Base-by-base conservation (phyloP, 2,113 vertebrate species). In the Carettochelys insculpta region DNA sequence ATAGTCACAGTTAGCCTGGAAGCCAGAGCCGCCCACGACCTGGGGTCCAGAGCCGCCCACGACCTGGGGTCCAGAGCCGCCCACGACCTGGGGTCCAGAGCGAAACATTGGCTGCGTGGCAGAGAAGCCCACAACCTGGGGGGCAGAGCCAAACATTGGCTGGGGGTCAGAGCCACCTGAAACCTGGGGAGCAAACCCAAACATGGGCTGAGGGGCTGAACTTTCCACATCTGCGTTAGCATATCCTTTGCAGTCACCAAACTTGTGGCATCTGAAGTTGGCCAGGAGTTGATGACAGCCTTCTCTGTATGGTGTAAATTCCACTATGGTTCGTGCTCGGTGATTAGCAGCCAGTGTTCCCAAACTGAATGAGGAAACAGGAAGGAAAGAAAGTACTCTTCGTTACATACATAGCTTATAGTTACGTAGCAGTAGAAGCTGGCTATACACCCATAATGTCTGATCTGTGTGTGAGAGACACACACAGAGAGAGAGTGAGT, bases 211-310 rank as follows among this genome's bases (percentile, higher is more conserved):
- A 25, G 56, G 52, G 24, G 11, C 10, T 58, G 52, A 50, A 43
- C n/a, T 77, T 6, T 45, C 54, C 31, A 96, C 92, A 89, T 94
- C 88, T 0, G 91, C 85, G 82, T 91, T 96, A 48, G 86, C 17
- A 1, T 90, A 96, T 54, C 93, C 94, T 61, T 92, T 97, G 82
- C 94, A 96, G n/a, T 96, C 96, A 47, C 95, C 90, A 90, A 97
- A 96, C 88, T 86, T 97, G 56, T 96, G 97, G 52, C 93, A 95
- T 61, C 91, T 94, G 0, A 96, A 83, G 73, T 96, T 96, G 50
- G 95, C 95, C 51, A 97, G 83, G 47, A 97, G 93, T 4, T 89
- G 77, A 61, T 95, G 96, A 27, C 90, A 93, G 68, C 94, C 94
- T 52, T 94, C 85, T 45, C 93, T 92, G 41, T 95, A 95, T 75